Evolutionary conservation across 2,888 invertebrate species (phyloP).

Genomic region (Mesorhabditis belari): DNA sequence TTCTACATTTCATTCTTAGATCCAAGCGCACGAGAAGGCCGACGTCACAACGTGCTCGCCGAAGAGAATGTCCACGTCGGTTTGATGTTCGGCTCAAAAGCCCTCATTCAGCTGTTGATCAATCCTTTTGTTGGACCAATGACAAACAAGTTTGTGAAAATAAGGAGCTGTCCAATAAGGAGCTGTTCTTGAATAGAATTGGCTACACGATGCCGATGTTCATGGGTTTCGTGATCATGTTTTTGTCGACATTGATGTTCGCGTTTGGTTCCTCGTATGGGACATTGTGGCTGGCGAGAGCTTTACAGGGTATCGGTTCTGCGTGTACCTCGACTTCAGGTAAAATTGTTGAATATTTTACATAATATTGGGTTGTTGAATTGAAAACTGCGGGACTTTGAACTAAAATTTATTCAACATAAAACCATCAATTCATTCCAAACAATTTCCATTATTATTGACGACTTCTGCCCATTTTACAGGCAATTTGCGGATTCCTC

Average conservation of each 20-base stretch:
- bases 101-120: slow-evolving; percentile 87
- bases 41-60: slow-evolving; percentile 71
- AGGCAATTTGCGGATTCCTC: too few species aligned
- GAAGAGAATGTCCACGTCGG: slow-evolving; percentile 93
- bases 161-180: neutral
- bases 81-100: slow-evolving; percentile 96
- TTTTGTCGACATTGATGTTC: slow-evolving; percentile 91
- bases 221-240: slow-evolving; percentile 95
- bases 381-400: neutral
- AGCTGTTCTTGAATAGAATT: slow-evolving; percentile 72
- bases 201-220: slow-evolving; percentile 99
- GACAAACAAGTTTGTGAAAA: slow-evolving; percentile 76
- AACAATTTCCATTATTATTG: too few species aligned
- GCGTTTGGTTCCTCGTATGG: slow-evolving; percentile 91
- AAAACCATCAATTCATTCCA: too few species aligned
- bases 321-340: slow-evolving; percentile 97
- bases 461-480: too few species aligned
- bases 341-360: too few species aligned
- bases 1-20: too few species aligned
- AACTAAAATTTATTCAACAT: neutral
- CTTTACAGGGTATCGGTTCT: slow-evolving; percentile 94
- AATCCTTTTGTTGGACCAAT: slow-evolving; percentile 90
- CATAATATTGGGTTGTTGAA: neutral
- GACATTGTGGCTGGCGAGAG: slow-evolving; percentile 85
- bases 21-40: slow-evolving; percentile 3